phyloP scores from a whole-genome alignment of 53 echinoderm and acorn worm genomes.

The Holothuria scabra region DNA sequence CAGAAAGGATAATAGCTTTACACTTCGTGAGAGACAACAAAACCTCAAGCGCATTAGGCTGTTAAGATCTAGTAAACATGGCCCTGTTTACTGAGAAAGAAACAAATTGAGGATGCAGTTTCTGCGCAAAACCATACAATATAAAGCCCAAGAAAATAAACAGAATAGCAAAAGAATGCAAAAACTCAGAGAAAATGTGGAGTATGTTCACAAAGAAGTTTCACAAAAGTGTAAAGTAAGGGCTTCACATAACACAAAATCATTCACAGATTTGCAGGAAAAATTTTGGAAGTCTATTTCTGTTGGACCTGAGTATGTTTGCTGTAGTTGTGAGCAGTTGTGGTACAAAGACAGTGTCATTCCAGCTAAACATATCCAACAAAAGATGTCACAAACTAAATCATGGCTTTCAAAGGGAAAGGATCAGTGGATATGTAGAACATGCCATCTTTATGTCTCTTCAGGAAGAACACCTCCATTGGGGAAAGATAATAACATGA shows the following conservation, averaged over 20 bases:
- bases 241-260: slow-evolving; percentile 2
- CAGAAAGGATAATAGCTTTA: not conserved
- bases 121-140: not conserved
- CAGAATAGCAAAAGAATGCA: not conserved
- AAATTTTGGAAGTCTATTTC: slow-evolving; percentile 27
- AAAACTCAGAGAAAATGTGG: slow-evolving; percentile 1
- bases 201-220: slow-evolving; percentile 5
- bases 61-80: not conserved
- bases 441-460: slow-evolving; percentile 35
- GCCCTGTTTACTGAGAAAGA: too few relatives aligned
- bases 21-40: not conserved
- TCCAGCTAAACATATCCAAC: not conserved
- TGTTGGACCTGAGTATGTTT: slow-evolving; percentile 42
- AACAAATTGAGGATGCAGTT: not conserved
- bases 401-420: not conserved
- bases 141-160: not conserved
- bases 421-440: slow-evolving; percentile 51
- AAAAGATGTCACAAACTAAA: not conserved
- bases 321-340: slow-evolving; percentile 46
- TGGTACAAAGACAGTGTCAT: slow-evolving; percentile 54
- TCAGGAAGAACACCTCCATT: slow-evolving; percentile 40
- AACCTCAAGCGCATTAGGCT: not conserved
- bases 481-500: slow-evolving; percentile 34
- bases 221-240: not conserved
- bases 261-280: slow-evolving; percentile 16